phyloP scores from a whole-genome alignment of 2,113 vertebrate genomes.

The Pontoporia blainvillei region DNA sequence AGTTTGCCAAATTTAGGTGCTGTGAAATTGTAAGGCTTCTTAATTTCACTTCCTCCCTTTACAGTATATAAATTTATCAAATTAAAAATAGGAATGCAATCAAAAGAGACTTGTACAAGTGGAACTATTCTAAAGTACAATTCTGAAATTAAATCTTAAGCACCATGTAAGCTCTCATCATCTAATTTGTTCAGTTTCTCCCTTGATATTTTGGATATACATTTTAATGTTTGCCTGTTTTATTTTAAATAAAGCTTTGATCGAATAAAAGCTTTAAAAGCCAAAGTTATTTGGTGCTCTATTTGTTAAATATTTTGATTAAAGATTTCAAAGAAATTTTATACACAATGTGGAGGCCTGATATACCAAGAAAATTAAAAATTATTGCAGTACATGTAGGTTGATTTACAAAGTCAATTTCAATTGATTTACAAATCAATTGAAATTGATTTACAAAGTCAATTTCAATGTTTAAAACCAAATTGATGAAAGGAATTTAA shows the following conservation, averaged over 20 bases:
- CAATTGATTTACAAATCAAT: too few species aligned
- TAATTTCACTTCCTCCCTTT: background rate
- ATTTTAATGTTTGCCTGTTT: background rate
- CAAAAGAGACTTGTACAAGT: background rate
- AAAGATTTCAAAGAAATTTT: background rate
- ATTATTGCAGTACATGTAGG: background rate
- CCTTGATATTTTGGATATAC: background rate
- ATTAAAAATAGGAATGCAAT: constrained; percentile 16
- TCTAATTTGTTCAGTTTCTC: background rate
- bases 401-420: background rate
- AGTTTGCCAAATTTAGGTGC: background rate
- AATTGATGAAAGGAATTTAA: background rate
- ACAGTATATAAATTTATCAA: background rate
- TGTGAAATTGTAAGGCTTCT: background rate
- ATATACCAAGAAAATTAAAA: background rate
- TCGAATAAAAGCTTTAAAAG: background rate
- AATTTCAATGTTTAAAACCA: background rate
- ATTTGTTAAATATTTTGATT: background rate
- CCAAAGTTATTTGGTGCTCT: background rate
- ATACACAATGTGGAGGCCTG: background rate
- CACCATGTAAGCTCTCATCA: background rate
- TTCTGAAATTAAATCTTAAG: constrained; percentile 9
- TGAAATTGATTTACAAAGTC: constrained; percentile 3
- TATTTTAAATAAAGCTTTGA: constrained; percentile 9
- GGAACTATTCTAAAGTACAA: background rate